These are phyloP conservation scores for Patella depressa DNA, from an alignment of 2,888 invertebrate genomes.

Conservation along the genomic window DNA sequence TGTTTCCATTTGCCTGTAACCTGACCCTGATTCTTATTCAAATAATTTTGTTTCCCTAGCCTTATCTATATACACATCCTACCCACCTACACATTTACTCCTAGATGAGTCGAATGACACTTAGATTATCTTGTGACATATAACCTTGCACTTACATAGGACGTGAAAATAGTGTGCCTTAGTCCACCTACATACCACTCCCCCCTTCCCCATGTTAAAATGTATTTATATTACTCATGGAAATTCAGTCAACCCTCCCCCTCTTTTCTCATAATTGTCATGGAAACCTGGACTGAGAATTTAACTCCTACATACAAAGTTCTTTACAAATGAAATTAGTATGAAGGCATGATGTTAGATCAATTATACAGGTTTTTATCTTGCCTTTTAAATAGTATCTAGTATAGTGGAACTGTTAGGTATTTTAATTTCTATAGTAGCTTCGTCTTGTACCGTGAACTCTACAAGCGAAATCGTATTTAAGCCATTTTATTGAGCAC, in stretches of 20 bases:
- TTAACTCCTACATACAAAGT: no score
- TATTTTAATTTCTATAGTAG: no score
- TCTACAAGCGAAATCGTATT: no score
- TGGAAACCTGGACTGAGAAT: not conserved
- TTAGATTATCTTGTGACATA: no score
- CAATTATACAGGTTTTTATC: no score
- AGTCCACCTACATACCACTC: not conserved
- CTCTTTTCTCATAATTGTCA: not conserved
- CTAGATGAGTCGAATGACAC: not conserved
- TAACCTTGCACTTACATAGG: no score
- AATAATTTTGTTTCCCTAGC: not conserved
- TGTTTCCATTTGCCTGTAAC: not conserved
- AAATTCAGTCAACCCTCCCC: not conserved
- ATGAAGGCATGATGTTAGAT: no score
- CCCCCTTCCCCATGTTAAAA: not conserved
- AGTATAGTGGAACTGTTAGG: no score
- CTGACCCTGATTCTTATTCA: not conserved
- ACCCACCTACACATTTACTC: not conserved
- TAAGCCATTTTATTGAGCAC: no score
- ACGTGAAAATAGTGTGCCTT: not conserved
- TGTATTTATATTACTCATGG: not conserved
- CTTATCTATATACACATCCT: conserved; percentile 7
- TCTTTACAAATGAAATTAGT: no score
- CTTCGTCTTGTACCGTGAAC: no score
- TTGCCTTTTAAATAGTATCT: no score